A percentile compares a stretch with the other conserved stretches of the same genome.
Conservation (phyloP, 1,140 invertebrate genomes). For the Pectinophora gossypiella region DNA sequence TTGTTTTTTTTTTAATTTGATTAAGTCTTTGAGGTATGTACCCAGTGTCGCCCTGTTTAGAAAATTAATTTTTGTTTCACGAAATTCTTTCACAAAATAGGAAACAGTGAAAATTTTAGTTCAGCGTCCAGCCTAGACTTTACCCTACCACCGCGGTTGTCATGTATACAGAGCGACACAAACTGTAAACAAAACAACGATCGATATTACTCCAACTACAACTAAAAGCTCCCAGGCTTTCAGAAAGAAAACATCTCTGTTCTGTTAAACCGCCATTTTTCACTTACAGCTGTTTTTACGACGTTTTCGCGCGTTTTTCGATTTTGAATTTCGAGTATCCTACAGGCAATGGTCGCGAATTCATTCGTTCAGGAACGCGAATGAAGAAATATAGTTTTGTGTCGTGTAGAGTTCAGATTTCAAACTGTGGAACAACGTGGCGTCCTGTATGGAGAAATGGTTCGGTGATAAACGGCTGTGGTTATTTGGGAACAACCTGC, state of each 20-base stretch:
- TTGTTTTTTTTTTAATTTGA: too few relatives aligned
- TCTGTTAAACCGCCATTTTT: neutral
- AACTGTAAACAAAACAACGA: conserved; percentile 70
- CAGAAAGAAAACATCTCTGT: conserved; percentile 32
- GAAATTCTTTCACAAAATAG: too few relatives aligned
- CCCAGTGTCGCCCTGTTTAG: too few relatives aligned
- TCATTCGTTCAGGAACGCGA: conserved; percentile 38
- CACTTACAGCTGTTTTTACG: neutral
- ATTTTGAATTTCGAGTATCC: conserved; percentile 28
- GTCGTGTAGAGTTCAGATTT: conserved; percentile 29
- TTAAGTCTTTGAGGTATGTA: too few relatives aligned
- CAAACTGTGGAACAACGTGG: conserved; percentile 68
- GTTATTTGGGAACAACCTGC: conserved; percentile 90
- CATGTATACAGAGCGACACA: conserved; percentile 65
- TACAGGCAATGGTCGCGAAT: conserved; percentile 43
- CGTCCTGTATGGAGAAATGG: conserved; percentile 90
- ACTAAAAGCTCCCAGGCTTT: conserved; percentile 50
- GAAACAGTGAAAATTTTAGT: neutral
- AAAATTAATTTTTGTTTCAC: too few relatives aligned
- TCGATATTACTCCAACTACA: conserved; percentile 55
- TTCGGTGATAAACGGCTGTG: conserved; percentile 90
- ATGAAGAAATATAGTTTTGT: conserved; percentile 39
- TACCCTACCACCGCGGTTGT: conserved; percentile 61
- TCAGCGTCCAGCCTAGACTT: conserved; percentile 23
- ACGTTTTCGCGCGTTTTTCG: conserved; percentile 17